Evolutionary conservation across 2,888 invertebrate species (phyloP).

Genomic region (Argyresthia goedartella): DNA sequence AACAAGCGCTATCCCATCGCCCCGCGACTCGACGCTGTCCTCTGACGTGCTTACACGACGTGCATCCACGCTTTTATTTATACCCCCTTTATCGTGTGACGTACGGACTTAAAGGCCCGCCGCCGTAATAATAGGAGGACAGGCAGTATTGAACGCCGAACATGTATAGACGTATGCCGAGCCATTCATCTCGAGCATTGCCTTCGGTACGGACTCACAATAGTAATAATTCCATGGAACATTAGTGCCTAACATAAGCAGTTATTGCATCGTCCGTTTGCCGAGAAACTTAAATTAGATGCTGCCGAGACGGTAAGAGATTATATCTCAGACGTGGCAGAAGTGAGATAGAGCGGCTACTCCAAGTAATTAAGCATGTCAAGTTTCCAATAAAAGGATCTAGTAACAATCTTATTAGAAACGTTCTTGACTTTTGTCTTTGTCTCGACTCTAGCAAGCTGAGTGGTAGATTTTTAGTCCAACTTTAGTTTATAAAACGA

Average conservation of each 20-base stretch:
- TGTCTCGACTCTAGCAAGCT: no score
- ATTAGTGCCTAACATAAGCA: not conserved
- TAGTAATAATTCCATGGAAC: conserved; percentile 30
- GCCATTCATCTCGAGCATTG: conserved; percentile 36
- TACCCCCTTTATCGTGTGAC: conserved; percentile 37
- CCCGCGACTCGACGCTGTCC: not conserved
- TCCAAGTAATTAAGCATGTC: no score
- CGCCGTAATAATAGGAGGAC: conserved; percentile 54
- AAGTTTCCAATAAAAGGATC: no score
- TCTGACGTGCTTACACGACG: conserved; percentile 31
- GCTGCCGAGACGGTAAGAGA: not conserved
- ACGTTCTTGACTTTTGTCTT: no score
- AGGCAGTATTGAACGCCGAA: conserved; percentile 32
- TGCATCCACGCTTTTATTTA: conserved; percentile 38
- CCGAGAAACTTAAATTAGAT: not conserved
- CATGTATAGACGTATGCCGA: conserved; percentile 23
- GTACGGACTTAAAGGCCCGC: conserved; percentile 45
- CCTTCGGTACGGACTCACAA: conserved; percentile 17
- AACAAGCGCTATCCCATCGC: no score
- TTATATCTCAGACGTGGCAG: no score
- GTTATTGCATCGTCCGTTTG: not conserved
- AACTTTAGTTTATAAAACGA: no score
- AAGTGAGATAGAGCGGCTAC: no score
- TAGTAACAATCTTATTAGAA: no score
- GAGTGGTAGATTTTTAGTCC: no score